Evolutionary conservation across 2,797 vertebrate species (phyloP), one percentile per base, ranked within the genome.

Genomic region (Monodelphis domestica): DNA sequence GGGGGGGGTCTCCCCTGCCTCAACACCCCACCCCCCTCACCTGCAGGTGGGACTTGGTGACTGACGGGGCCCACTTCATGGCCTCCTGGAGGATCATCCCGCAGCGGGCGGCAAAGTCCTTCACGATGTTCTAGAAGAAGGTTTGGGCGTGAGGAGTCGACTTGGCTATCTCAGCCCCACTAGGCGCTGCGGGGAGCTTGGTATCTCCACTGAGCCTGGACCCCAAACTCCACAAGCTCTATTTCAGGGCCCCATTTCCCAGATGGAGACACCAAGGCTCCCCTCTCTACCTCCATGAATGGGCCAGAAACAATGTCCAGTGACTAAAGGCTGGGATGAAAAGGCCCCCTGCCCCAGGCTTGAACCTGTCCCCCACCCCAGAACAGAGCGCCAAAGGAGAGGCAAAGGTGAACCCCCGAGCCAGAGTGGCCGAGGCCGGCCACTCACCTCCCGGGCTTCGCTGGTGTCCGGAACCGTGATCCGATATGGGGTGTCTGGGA

Each of bases 51-150:
- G 99, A 99, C 97, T 99, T 99, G 92, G 99, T 99, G 97, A 99
- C 99, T 0, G 99, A 99, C 5, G 99, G 99, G 0, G 99, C 99
- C 99, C 99, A 99, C 96, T 99, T 99, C 99, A 99, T 99, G 11
- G 99, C 99, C 96, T 99, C 99, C 94, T 99, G 99, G 12, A 99
- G 98, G 97, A 99, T 99, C 98, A 99, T 99, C 56, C 99, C 99
- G 98, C 99, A 99, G 90, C 99, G 99, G 10, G 99, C 99, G 7
- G 99, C 99, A 89, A 99, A 99, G 97, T 99, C 99, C 95, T 99
- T 99, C 55, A 99, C 99, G 50, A 99, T 99, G 97, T 99, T 99
- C 99, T 99, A 87, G 5, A 97, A 97, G 52, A 59, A 29, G 17
- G 21, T 50, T 15, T 33, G 2, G 53, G 5, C 4, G 3, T 11